These are phyloP conservation scores for Phalacrocorax pelagicus DNA, from an alignment of 2,113 vertebrate species.

Conservation along the genomic window DNA sequence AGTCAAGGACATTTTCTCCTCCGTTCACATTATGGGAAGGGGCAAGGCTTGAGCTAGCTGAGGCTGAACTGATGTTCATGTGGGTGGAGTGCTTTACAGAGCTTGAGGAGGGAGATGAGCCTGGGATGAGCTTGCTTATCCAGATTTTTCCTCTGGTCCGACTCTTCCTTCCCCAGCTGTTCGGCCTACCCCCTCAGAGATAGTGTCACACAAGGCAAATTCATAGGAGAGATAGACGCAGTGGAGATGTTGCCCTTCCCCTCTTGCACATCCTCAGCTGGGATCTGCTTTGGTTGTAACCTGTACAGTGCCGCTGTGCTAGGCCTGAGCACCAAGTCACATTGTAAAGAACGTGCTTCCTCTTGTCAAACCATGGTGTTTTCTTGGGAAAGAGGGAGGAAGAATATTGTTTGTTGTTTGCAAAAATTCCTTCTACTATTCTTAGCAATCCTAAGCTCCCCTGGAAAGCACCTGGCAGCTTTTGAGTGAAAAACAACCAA, in stretches of 20 bases:
- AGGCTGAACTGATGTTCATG: not conserved
- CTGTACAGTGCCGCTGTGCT: not conserved
- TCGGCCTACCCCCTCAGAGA: not conserved
- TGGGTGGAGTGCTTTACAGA: not conserved
- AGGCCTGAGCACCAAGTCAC: not conserved
- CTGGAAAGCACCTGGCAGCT: not conserved
- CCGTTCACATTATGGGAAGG: not conserved
- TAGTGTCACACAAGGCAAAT: not conserved
- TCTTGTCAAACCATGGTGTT: accelerated
- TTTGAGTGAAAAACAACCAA: not conserved
- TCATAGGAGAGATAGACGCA: not conserved
- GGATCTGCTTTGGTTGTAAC: not conserved
- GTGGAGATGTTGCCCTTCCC: not conserved
- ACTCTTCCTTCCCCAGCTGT: accelerated
- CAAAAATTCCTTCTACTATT: not conserved
- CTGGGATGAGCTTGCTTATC: not conserved
- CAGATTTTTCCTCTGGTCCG: not conserved
- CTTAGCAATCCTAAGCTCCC: not conserved
- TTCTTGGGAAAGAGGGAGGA: not conserved
- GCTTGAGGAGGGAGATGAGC: not conserved
- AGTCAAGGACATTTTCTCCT: not conserved
- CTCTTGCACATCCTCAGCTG: not conserved
- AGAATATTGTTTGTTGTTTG: not conserved
- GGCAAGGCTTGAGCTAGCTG: not conserved
- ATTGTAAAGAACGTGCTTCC: accelerated